Percentiles rank a stretch among this genome's conserved stretches.
Conservation (phyloP, 2,113 vertebrate genomes). For the Urocolius indicus region DNA sequence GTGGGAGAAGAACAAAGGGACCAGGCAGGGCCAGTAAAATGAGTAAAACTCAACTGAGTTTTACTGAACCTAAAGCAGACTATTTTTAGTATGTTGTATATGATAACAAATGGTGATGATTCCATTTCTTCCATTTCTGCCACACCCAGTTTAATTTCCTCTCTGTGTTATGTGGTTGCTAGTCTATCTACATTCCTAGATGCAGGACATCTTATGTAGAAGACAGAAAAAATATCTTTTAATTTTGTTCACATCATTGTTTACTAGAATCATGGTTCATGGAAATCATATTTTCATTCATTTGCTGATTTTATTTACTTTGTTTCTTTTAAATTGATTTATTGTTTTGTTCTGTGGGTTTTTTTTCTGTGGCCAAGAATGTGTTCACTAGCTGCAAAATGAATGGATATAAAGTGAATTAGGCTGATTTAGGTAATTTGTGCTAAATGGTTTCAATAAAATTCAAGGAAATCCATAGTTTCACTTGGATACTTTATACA, state of each 20-base stretch:
- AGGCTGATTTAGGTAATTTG: background rate
- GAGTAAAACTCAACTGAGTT: background rate
- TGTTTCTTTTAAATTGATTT: background rate
- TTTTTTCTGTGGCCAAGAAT: background rate
- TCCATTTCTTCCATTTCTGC: background rate
- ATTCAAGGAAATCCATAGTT: background rate
- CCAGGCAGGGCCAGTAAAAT: background rate
- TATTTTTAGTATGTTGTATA: background rate
- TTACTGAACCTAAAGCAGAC: background rate
- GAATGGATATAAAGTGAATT: background rate
- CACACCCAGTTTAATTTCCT: background rate
- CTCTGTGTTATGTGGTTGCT: background rate
- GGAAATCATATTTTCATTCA: background rate
- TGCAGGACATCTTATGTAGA: background rate
- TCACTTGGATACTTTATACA: background rate
- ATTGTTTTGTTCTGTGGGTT: accelerated
- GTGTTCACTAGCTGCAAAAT: background rate
- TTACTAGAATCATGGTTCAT: background rate
- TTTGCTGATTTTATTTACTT: background rate
- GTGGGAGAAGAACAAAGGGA: accelerated
- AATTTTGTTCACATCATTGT: background rate
- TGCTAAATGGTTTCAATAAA: background rate
- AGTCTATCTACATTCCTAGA: background rate
- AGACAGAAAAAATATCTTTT: background rate
- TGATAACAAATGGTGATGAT: background rate